Conservation (phyloP, 2,113 vertebrate genomes). For the Leptobrachium ailaonicum region DNA sequence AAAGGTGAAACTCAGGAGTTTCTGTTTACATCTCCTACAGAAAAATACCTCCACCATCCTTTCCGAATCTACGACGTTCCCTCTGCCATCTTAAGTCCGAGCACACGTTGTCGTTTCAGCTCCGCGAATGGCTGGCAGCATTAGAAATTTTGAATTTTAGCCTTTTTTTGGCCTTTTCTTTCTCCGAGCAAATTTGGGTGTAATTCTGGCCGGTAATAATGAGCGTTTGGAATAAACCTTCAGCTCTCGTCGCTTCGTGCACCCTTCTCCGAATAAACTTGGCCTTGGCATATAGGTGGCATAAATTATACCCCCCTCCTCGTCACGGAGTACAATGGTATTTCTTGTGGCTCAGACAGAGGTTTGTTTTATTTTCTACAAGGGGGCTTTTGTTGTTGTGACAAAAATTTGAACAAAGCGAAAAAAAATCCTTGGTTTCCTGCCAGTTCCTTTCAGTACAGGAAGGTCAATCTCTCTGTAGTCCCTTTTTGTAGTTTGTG, state of each 20-base stretch:
- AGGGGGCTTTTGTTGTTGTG: conserved; percentile 62
- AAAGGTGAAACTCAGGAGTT: too few relatives aligned
- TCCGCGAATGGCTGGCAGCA: background rate
- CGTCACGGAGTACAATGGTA: conserved; percentile 51
- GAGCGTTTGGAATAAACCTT: too few relatives aligned
- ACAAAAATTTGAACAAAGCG: background rate
- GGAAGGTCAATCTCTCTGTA: conserved; percentile 52
- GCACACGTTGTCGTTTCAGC: too few relatives aligned
- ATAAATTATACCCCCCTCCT: conserved; percentile 10
- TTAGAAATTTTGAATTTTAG: too few relatives aligned
- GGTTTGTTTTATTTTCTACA: conserved; percentile 59
- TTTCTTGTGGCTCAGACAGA: conserved; percentile 57
- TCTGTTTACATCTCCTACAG: too few relatives aligned
- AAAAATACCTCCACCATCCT: too few relatives aligned
- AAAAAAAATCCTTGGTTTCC: conserved; percentile 62
- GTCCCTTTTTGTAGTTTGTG: too few relatives aligned
- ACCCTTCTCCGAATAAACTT: background rate
- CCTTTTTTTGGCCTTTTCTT: too few relatives aligned
- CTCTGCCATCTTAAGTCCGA: too few relatives aligned
- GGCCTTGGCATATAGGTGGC: conserved; percentile 10
- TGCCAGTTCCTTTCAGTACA: conserved; percentile 60
- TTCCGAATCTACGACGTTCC: too few relatives aligned
- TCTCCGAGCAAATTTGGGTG: too few relatives aligned
- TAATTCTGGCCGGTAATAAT: too few relatives aligned
- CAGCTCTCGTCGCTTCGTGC: background rate